These are phyloP conservation scores for Dolichallabes microphthalmus DNA, from an alignment of 2,113 vertebrate genomes.

Conservation along the genomic window DNA sequence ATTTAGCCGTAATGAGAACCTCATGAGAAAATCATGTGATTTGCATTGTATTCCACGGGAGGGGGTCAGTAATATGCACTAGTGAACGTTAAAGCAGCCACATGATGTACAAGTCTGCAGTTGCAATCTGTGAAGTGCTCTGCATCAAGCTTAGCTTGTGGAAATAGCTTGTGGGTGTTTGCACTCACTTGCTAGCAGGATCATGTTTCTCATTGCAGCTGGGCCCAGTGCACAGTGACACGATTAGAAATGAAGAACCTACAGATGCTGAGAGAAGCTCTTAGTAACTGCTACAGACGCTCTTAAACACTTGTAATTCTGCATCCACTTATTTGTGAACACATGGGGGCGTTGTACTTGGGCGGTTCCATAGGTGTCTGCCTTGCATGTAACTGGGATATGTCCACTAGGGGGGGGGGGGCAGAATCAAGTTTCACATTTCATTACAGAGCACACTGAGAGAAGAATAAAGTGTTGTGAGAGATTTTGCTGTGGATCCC, in stretches of 20 bases:
- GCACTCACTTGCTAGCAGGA: conserved; percentile 16
- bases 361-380: conserved; percentile 8
- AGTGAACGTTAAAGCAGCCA: neutral
- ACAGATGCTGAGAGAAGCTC: neutral
- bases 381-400: neutral
- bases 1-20: neutral
- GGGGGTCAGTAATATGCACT: no score
- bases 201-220: conserved; percentile 35
- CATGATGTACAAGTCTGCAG: neutral
- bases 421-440: conserved; percentile 2
- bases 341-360: conserved; percentile 18
- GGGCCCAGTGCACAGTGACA: neutral
- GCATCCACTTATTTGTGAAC: neutral
- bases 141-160: neutral
- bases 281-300: conserved; percentile 6
- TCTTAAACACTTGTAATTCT: conserved; percentile 10
- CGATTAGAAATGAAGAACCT: neutral
- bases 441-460: conserved; percentile 1
- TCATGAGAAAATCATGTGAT: neutral
- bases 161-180: conserved; percentile 17
- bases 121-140: neutral
- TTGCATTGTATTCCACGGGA: neutral
- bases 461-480: neutral
- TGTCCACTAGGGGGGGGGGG: conserved; percentile 9
- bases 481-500: no score